Base-by-base conservation (phyloP, 30 jellyfish, hydroid and myxozoan species). In the Pseudorhiza aurosa region DNA sequence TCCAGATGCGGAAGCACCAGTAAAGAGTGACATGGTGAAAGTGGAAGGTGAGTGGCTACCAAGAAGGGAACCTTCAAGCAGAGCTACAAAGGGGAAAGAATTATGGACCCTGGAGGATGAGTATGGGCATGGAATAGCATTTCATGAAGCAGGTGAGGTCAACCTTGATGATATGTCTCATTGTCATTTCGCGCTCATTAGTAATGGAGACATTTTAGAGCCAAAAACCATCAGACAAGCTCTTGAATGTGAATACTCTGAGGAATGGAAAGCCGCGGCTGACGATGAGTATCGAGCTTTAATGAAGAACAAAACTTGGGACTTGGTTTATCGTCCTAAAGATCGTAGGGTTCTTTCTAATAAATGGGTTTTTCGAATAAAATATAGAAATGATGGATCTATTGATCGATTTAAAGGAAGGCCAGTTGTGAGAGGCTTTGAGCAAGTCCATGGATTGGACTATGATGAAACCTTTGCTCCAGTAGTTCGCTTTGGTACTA, bases 201-300 rank as follows among this genome's bases (percentile, higher is more conserved):
- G n/a, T n/a, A n/a, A n/a, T n/a, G n/a, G n/a, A n/a, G n/a, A n/a
- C n/a, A n/a, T n/a, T n/a, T n/a, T n/a, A 19, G 87, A 82, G 58
- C 87, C 94, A 28, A 51, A 24, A 24, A 82, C 31, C 70, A 67
- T 70, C 36, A 44, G 19, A 37, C 81, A 68, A 58, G 87, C 88
- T 4, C 26, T 49, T 26, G 40, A 57, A 29, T 21, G 92, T 5
- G 35, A 43, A 65, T 31, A 80, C 44, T 1, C 85, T 15, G 35
- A 47, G 56, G 47, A 26, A 18, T 70, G 50, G 70, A 70, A 70
- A 70, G 64, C 28, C 6, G 83, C 72, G 6, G 31, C 70, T 70
- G 69, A 70, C 24, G 27, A 28, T 50, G 53, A 70, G 24, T 47
- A 70, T 28, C 62, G 46, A 22, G 44, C 58, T 26, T 50, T 77